Conservation (phyloP, 2,888 invertebrate species). For the Sialis fuliginosa region DNA sequence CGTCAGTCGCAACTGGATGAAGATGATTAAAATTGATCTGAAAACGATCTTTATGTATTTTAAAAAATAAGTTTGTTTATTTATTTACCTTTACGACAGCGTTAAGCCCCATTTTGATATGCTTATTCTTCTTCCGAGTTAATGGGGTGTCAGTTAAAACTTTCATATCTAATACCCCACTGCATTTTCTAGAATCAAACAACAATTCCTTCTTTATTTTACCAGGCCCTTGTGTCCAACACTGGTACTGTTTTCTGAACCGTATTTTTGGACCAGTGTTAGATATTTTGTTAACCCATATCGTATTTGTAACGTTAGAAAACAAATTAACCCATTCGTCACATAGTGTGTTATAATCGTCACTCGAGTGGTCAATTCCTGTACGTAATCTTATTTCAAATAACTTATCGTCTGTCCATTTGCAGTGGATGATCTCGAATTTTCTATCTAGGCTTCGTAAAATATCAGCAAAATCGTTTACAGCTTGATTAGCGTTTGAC, state of each 20-base stretch:
- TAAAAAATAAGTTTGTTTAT: neutral
- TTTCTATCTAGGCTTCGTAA: slow-evolving; percentile 19
- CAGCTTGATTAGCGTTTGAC: slow-evolving; percentile 13
- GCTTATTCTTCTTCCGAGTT: slow-evolving; percentile 22
- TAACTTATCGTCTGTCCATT: slow-evolving; percentile 20
- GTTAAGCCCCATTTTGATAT: slow-evolving; percentile 22
- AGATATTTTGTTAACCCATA: slow-evolving; percentile 26
- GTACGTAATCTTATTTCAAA: slow-evolving; percentile 25
- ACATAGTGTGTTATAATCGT: slow-evolving; percentile 23
- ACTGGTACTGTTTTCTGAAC: slow-evolving; percentile 26
- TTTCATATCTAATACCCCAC: slow-evolving; percentile 24
- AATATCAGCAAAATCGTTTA: slow-evolving; percentile 20
- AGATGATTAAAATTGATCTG: slow-evolving; percentile 24
- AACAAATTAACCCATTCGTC: slow-evolving; percentile 26
- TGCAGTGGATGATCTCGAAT: slow-evolving; percentile 22
- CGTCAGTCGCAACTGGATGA: slow-evolving; percentile 17
- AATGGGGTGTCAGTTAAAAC: slow-evolving; percentile 22
- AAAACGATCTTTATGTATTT: slow-evolving; percentile 9
- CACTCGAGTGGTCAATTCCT: slow-evolving; percentile 20
- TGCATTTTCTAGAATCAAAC: slow-evolving; percentile 24
- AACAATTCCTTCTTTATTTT: slow-evolving; percentile 22
- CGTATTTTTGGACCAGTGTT: slow-evolving; percentile 26
- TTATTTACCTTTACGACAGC: slow-evolving; percentile 23
- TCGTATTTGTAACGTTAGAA: slow-evolving; percentile 22
- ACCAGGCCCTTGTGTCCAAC: slow-evolving; percentile 23